phyloP scores from a whole-genome alignment of 2,888 invertebrate genomes.

The Tanypteryx hageni region DNA sequence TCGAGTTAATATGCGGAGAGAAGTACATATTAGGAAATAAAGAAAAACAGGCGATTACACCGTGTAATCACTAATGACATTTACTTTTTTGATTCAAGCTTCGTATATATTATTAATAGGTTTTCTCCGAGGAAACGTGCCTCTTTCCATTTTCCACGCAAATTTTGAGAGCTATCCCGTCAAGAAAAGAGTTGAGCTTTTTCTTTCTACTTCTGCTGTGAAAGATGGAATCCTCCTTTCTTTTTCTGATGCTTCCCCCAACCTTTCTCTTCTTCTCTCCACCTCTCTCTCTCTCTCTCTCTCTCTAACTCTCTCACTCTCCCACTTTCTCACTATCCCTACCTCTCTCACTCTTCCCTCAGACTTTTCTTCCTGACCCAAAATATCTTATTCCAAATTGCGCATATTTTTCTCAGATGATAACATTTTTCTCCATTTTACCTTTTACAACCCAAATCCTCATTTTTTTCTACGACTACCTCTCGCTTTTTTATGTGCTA shows the following conservation, averaged over 20 bases:
- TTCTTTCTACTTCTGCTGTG: neutral
- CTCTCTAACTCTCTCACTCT: conserved; percentile 14
- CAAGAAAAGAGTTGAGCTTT: neutral
- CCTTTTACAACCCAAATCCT: neutral
- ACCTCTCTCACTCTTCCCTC: neutral
- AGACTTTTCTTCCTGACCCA: neutral
- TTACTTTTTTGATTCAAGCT: no score
- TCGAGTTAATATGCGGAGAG: no score
- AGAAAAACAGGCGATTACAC: no score
- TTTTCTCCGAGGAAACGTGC: no score
- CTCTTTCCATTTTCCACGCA: no score
- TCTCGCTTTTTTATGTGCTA: neutral
- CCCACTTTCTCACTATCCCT: no score
- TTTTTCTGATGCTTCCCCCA: neutral
- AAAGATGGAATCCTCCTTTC: neutral
- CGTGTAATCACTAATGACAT: no score
- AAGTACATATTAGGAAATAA: no score
- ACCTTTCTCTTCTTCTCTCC: neutral
- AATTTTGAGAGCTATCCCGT: neutral
- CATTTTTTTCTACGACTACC: neutral
- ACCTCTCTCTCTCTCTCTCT: neutral
- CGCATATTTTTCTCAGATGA: neutral
- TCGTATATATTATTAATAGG: no score
- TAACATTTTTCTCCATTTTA: neutral
- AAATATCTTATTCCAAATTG: conserved; percentile 19